Percentiles rank a stretch among this genome's conserved stretches.
Conservation (phyloP, 2,113 vertebrate genomes). For the Micronycteris hirsuta region DNA sequence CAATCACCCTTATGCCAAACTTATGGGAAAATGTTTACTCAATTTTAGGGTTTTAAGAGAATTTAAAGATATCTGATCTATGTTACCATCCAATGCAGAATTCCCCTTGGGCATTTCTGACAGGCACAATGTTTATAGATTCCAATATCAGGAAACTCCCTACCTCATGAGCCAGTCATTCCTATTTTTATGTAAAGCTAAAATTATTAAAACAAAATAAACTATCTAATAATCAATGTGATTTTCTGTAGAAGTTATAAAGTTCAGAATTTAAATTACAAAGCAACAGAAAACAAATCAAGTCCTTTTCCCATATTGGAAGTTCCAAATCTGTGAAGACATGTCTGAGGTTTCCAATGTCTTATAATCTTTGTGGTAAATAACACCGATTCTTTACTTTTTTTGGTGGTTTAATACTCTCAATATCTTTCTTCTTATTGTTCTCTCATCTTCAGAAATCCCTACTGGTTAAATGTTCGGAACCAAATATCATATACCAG, state of each 20-base stretch:
- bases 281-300: not conserved
- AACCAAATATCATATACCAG: not conserved
- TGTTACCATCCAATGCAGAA: not conserved
- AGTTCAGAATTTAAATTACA: not conserved
- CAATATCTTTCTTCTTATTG: not conserved
- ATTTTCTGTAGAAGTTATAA: not conserved
- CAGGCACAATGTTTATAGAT: not conserved
- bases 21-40: not conserved
- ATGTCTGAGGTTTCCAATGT: not conserved
- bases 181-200: not conserved
- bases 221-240: not conserved
- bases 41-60: not conserved
- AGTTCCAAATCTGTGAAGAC: not conserved
- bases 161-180: not conserved
- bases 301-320: not conserved
- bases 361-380: not conserved
- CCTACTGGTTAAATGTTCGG: not conserved
- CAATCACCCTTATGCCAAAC: not conserved
- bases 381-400: not conserved
- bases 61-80: not conserved
- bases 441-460: not conserved
- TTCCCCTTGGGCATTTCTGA: not conserved
- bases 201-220: not conserved
- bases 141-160: not conserved
- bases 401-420: not conserved